A percentile compares a stretch with the other conserved stretches of the same genome.
Conservation (phyloP, 2,797 vertebrate genomes). For the Taenioides sp. region DNA sequence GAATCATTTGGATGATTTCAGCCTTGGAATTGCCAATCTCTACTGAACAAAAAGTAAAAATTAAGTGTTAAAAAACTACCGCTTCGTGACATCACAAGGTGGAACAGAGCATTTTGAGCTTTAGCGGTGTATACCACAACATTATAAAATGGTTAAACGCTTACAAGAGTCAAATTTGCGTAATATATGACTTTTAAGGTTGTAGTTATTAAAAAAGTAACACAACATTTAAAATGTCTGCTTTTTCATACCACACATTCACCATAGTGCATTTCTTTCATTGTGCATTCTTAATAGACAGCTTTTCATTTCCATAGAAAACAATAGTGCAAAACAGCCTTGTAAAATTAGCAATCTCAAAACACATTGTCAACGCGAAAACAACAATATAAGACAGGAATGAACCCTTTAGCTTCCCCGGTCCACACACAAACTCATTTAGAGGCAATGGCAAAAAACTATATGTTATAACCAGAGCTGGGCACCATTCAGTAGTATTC, state of each 20-base stretch:
- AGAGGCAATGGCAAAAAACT: conserved; percentile 33
- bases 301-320: neutral
- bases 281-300: neutral
- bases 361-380: neutral
- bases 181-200: no score
- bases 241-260: neutral
- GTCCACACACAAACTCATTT: conserved; percentile 30
- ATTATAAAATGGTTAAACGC: no score
- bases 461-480: conserved; percentile 11
- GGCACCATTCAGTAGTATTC: neutral
- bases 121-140: no score
- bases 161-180: no score
- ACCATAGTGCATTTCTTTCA: neutral
- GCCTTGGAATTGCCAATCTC: no score
- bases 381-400: conserved; percentile 1
- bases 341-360: neutral
- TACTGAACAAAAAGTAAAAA: no score
- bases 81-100: no score
- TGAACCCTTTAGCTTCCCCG: neutral
- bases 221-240: no score
- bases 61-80: no score
- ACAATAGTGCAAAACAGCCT: conserved; percentile 7
- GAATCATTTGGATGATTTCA: no score
- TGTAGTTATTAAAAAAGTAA: no score
- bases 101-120: no score